A percentile compares a stretch with the other conserved stretches of the same genome.
Conservation (phyloP, 2,113 vertebrate species). For the Peromyscus maniculatus region DNA sequence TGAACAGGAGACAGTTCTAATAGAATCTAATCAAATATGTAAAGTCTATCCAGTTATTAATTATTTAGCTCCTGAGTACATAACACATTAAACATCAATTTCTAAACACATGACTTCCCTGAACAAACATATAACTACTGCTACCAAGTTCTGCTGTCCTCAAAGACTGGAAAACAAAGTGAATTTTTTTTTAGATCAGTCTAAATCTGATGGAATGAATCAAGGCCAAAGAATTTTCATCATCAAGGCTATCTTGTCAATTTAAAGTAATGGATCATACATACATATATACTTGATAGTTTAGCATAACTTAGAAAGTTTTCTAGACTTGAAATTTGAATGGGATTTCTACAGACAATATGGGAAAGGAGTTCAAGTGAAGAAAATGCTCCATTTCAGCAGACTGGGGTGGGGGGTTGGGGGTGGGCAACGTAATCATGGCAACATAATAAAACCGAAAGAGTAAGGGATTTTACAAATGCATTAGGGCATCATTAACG, state of each 20-base stretch:
- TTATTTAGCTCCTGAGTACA: slow-evolving; percentile 40
- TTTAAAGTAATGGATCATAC: background rate
- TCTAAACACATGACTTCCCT: slow-evolving; percentile 20
- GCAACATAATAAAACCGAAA: background rate
- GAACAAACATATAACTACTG: background rate
- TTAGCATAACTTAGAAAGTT: background rate
- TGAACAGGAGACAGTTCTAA: background rate
- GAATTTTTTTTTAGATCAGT: background rate
- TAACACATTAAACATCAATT: slow-evolving; percentile 1
- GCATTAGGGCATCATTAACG: background rate
- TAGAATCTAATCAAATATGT: slow-evolving; percentile 28
- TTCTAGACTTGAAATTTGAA: background rate
- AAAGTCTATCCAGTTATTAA: slow-evolving; percentile 8
- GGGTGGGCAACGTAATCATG: background rate
- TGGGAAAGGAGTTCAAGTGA: background rate
- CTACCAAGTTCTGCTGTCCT: background rate
- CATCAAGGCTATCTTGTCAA: background rate
- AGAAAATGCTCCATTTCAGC: background rate
- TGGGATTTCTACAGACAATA: background rate
- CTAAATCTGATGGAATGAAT: background rate
- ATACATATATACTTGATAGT: background rate
- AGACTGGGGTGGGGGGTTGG: background rate
- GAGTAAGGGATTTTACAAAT: background rate
- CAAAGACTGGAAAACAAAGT: background rate
- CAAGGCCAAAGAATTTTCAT: slow-evolving; percentile 46